These are phyloP conservation scores for Anguilla anguilla DNA, from an alignment of 2,797 vertebrate species.

Conservation along the genomic window DNA sequence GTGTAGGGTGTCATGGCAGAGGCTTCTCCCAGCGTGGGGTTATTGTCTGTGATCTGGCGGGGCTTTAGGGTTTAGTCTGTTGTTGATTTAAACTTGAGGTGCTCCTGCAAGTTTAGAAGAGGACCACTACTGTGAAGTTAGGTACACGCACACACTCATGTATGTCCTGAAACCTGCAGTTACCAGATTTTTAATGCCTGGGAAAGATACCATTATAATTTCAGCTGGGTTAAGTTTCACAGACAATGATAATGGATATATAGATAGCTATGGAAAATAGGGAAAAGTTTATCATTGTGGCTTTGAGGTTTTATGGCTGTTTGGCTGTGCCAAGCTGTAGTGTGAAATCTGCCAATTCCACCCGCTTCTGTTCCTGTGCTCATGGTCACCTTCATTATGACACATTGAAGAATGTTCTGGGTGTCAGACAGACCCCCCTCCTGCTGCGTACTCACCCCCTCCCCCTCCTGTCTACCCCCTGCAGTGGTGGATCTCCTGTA, in stretches of 20 bases:
- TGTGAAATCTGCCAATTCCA: neutral
- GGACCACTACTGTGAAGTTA: no score
- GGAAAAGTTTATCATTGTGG: neutral
- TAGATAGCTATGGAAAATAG: neutral
- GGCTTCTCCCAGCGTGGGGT: neutral
- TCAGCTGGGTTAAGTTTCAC: neutral
- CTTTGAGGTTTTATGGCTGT: neutral
- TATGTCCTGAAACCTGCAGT: neutral
- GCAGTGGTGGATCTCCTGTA: conserved; percentile 95
- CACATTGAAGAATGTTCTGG: neutral
- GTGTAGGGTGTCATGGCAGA: neutral
- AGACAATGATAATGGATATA: neutral
- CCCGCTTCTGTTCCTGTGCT: neutral
- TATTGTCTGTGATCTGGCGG: neutral
- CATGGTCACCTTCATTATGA: neutral
- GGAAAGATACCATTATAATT: neutral
- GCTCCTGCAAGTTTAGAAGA: no score
- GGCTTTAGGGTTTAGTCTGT: neutral
- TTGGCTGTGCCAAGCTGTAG: neutral
- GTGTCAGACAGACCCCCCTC: neutral
- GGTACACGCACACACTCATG: neutral
- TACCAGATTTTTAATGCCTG: neutral
- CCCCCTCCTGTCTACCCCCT: neutral
- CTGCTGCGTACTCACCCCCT: neutral
- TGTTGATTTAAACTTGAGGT: neutral